Conservation (phyloP, 2,797 vertebrate species). For the Liparis tanakae region DNA sequence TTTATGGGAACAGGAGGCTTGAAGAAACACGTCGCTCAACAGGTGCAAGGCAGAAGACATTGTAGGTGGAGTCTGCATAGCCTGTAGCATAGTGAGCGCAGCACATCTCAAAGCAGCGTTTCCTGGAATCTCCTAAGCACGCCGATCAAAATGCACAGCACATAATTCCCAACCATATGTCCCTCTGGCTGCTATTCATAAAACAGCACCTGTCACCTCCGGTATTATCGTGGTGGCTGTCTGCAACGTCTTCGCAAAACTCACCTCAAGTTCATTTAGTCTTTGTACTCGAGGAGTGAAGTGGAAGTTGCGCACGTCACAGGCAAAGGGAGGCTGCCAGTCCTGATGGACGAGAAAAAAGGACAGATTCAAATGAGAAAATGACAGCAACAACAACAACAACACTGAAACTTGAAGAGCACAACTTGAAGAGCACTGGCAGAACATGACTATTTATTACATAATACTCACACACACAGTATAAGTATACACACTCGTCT, state of each 20-base stretch:
- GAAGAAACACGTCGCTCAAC: not conserved
- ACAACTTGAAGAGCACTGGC: not conserved
- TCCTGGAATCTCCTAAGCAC: not conserved
- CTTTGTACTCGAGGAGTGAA: constrained; percentile 97
- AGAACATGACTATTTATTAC: not conserved
- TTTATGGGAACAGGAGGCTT: not conserved
- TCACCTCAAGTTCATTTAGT: constrained; percentile 97
- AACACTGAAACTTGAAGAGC: not conserved
- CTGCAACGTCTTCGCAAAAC: constrained; percentile 21
- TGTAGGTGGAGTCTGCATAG: not conserved
- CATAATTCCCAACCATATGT: not conserved
- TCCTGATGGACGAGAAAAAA: constrained; percentile 82
- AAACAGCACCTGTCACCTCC: not conserved
- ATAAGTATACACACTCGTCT: not conserved
- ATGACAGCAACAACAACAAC: not conserved
- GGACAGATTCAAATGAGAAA: constrained; percentile 5
- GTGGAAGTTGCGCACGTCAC: constrained; percentile 95
- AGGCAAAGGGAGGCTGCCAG: constrained; percentile 98
- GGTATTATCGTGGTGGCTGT: not conserved
- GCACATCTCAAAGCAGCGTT: not conserved
- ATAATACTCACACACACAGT: not conserved
- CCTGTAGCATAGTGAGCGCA: not conserved
- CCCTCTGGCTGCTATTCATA: not conserved
- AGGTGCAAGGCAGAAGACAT: not conserved
- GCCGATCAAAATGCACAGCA: not conserved